Evolutionary conservation across 2,888 invertebrate genomes (phyloP), one percentile per base, ranked within the genome.

Genomic region (Cryptophagus acutangulus): DNA sequence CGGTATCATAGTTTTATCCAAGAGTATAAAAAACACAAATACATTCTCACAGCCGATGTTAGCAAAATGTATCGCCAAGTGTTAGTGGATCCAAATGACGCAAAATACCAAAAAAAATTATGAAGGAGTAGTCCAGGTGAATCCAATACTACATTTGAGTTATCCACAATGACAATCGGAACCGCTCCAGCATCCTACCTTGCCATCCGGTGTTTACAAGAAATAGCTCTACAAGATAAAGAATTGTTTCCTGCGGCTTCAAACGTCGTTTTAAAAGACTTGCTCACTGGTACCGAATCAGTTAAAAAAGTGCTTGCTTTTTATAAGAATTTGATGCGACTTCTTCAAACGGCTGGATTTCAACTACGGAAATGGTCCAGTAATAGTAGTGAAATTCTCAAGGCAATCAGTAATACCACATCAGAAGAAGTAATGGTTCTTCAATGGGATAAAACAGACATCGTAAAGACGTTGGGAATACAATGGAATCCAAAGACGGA

Each of bases 171-270:
- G 1, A 41, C 34, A 2, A 41, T 30, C 30, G 39, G 44, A 5
- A 41, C 41, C 15, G 41, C 39, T 10, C 30, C 39, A 15, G 40
- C 39, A 4, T 41, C 45, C 10, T 48, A 26, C 31, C 10, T 37
- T 2, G 37, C 37, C 8, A 29, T 29, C 8, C 13, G 16, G 17
- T 33, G 29, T 36, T 15, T 37, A 8, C 25, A 36, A 33, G 15
- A 33, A 34, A 17, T 37, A 29, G 13, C 25, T 9, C 9, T 12
- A 6, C 6, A 20, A 8, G n/a, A 20, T 20, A 8, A 8, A 8
- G 24, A 20, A 8, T 6, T 20, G 6, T 20, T 8, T 20, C 24
- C 24, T n/a, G 6, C 6, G n/a, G 24, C 24, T 20, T 20, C 24
- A 8, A n/a, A n/a, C n/a, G n/a, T n/a, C n/a, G n/a, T n/a, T n/a